A percentile compares a stretch with the other conserved stretches of the same genome.
Evolutionary conservation across 2,888 invertebrate species (phyloP).

Genomic region (Siphonodentalium dalli): DNA sequence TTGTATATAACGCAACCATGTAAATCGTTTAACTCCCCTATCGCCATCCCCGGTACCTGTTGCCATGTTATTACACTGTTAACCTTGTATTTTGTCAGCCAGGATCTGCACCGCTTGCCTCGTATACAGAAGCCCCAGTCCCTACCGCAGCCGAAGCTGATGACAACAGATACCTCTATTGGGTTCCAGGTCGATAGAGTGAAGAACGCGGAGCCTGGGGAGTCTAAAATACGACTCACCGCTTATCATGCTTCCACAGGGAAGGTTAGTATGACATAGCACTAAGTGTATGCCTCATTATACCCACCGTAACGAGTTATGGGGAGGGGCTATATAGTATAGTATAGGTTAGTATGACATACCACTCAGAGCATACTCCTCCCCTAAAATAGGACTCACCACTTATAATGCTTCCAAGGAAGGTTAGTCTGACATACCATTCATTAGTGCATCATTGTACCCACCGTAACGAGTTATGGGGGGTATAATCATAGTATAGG

Average conservation of each 20-base stretch:
- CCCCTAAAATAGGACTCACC: constrained; percentile 58
- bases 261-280: constrained; percentile 42
- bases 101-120: constrained; percentile 40
- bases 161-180: constrained; percentile 46
- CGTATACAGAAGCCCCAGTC: constrained; percentile 39
- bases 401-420: constrained; percentile 59
- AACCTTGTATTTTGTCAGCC: constrained; percentile 21
- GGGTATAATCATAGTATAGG: too few relatives aligned
- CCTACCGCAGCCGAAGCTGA: constrained; percentile 29
- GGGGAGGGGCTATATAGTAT: too few relatives aligned
- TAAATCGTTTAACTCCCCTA: too few relatives aligned
- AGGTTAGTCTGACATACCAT: constrained; percentile 40
- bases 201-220: constrained; percentile 56
- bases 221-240: constrained; percentile 58
- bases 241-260: constrained; percentile 59
- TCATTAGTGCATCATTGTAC: too few relatives aligned
- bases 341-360: too few relatives aligned
- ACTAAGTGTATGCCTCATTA: too few relatives aligned
- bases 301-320: too few relatives aligned
- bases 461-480: too few relatives aligned
- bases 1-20: too few relatives aligned
- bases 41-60: too few relatives aligned
- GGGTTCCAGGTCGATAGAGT: constrained; percentile 62
- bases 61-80: too few relatives aligned
- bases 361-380: too few relatives aligned